Evolutionary conservation across 2,888 invertebrate species (phyloP).

Genomic region (Bembecia ichneumoniformis): DNA sequence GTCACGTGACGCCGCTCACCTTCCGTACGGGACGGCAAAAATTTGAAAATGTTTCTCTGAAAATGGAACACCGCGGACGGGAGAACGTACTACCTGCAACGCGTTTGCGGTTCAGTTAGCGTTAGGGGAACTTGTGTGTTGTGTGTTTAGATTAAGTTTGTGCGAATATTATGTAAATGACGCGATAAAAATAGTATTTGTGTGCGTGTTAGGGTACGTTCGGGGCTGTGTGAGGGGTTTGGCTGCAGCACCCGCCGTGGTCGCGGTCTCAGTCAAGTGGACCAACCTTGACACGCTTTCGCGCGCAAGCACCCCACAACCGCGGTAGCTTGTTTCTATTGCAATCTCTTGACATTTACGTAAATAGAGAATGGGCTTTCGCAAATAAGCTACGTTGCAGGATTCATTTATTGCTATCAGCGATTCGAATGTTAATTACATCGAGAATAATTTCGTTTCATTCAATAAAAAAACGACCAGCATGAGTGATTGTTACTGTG

Average conservation of each 20-base stretch:
- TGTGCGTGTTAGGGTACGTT: conserved; percentile 19
- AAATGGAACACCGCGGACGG: conserved; percentile 36
- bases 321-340: conserved; percentile 51
- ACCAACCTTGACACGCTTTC: conserved; percentile 68
- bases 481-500: too few relatives aligned
- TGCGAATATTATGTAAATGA: conserved; percentile 3
- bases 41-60: conserved; percentile 56
- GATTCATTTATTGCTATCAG: not conserved
- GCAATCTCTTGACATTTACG: conserved; percentile 60
- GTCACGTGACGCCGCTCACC: conserved; percentile 37
- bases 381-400: conserved; percentile 29
- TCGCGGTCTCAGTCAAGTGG: conserved; percentile 47
- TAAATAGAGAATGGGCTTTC: conserved; percentile 40
- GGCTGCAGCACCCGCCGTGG: conserved; percentile 46
- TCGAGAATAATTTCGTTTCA: too few relatives aligned
- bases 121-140: conserved; percentile 2
- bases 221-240: conserved; percentile 27
- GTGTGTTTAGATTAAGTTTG: conserved; percentile 11
- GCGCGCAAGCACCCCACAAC: conserved; percentile 51
- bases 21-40: conserved; percentile 48
- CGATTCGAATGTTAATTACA: too few relatives aligned
- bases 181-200: conserved; percentile 8
- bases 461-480: too few relatives aligned
- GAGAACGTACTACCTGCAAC: conserved; percentile 19
- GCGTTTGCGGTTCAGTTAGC: conserved; percentile 16